Percentiles rank a stretch among this genome's conserved stretches.
These are phyloP conservation scores for Platycheirus rosarum DNA, from an alignment of 2,888 invertebrate species.

Conservation along the genomic window DNA sequence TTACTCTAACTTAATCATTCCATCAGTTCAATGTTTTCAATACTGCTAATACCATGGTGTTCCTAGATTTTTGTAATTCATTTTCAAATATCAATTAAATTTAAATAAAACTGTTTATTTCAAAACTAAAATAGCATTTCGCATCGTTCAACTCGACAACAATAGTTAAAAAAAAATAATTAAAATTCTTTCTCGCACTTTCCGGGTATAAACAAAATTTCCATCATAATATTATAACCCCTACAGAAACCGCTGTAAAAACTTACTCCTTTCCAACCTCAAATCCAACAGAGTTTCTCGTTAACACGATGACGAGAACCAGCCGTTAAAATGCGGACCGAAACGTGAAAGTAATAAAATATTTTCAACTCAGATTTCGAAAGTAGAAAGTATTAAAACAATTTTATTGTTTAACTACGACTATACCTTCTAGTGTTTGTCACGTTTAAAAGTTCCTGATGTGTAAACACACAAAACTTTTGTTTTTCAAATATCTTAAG, in stretches of 20 bases:
- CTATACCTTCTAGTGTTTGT: neutral
- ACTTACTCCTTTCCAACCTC: neutral
- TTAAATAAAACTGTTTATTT: no score
- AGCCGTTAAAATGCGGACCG: conserved; percentile 11
- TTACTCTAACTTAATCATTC: no score
- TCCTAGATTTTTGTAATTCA: no score
- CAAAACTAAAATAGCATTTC: no score
- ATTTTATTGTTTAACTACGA: neutral
- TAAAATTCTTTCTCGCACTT: neutral
- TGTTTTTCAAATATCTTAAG: neutral
- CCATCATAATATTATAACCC: neutral
- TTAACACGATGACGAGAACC: neutral
- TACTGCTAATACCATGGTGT: no score
- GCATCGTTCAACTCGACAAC: neutral
- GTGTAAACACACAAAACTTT: neutral
- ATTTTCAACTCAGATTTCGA: neutral
- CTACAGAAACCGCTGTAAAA: neutral
- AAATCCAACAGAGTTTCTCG: neutral
- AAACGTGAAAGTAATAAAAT: conserved; percentile 20
- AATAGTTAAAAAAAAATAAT: neutral
- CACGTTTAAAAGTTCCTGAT: neutral
- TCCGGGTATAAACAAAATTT: neutral
- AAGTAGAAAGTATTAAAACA: conserved; percentile 1
- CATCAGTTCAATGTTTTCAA: no score
- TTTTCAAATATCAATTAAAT: no score